A percentile compares a stretch with the other conserved stretches of the same genome.
phyloP scores from a whole-genome alignment of 2,888 invertebrate species.

The Pachymerium ferrugineum region DNA sequence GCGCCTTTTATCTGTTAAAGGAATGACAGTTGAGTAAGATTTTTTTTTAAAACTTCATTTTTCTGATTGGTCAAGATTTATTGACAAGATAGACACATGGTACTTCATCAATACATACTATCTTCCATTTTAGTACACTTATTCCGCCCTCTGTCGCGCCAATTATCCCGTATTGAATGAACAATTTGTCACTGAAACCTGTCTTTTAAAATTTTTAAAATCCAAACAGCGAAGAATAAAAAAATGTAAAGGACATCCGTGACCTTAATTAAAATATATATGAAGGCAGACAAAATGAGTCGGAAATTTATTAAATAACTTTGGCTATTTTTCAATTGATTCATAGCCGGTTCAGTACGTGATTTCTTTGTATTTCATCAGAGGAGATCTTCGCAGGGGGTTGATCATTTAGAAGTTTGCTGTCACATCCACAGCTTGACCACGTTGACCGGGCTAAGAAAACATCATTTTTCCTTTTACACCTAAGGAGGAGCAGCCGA shows the following conservation, averaged over 20 bases:
- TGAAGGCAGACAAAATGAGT: background rate
- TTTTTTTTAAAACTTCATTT: background rate
- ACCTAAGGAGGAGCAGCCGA: background rate
- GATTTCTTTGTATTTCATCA: background rate
- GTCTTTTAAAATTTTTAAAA: background rate
- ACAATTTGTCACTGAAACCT: background rate
- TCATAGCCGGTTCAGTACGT: background rate
- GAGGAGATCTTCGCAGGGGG: background rate
- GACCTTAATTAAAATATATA: background rate
- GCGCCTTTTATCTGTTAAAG: background rate
- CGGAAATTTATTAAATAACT: too few relatives aligned
- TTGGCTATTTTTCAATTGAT: constrained; percentile 23
- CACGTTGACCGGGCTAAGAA: constrained; percentile 1
- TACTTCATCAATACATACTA: background rate
- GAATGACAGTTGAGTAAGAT: background rate
- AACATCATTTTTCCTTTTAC: constrained; percentile 15
- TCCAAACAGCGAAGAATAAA: background rate
- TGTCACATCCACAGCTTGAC: constrained; percentile 27
- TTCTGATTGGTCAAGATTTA: constrained; percentile 8
- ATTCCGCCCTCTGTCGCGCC: background rate
- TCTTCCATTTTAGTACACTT: background rate
- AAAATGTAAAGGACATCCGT: background rate
- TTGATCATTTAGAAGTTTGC: constrained; percentile 25
- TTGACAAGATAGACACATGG: background rate
- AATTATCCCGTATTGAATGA: background rate